These are phyloP conservation scores for Scelioninae gen. 1 DNA, from an alignment of 2,888 invertebrate genomes.

Conservation along the genomic window DNA sequence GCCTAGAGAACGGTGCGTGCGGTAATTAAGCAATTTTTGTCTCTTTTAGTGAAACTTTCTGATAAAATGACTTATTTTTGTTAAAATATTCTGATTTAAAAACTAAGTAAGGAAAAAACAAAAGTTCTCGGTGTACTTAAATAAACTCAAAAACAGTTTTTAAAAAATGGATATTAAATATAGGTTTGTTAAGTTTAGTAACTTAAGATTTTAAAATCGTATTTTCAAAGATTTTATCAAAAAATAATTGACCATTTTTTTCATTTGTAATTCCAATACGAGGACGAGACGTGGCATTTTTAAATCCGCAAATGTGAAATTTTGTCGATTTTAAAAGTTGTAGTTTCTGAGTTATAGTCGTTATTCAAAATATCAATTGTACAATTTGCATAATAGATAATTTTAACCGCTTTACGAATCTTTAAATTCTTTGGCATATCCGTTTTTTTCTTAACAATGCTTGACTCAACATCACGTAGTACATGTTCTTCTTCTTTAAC, in stretches of 20 bases:
- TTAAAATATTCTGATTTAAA: too few species aligned
- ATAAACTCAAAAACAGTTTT: too few species aligned
- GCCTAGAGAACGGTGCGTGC: too few species aligned
- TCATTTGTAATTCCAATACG: background rate
- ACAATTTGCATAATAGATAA: conserved; percentile 25
- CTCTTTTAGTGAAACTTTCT: too few species aligned
- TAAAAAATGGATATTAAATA: too few species aligned
- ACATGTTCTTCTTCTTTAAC: background rate
- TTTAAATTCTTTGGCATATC: conserved; percentile 2
- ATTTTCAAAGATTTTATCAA: background rate
- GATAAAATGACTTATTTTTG: too few species aligned
- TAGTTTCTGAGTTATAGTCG: background rate
- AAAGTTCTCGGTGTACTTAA: too few species aligned
- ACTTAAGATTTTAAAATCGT: too few species aligned
- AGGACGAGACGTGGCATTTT: background rate
- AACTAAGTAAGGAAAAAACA: too few species aligned
- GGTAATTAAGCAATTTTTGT: too few species aligned
- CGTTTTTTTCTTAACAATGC: background rate
- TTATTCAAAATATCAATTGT: conserved; percentile 7
- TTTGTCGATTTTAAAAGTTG: background rate
- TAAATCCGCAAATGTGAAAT: background rate
- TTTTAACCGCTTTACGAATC: conserved; percentile 27
- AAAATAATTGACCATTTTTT: background rate
- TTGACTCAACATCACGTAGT: conserved; percentile 6
- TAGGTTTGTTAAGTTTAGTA: too few species aligned